Evolutionary conservation across 1,140 invertebrate genomes (phyloP), one percentile per base, ranked within the genome.

Genomic region (Idris sp.): DNA sequence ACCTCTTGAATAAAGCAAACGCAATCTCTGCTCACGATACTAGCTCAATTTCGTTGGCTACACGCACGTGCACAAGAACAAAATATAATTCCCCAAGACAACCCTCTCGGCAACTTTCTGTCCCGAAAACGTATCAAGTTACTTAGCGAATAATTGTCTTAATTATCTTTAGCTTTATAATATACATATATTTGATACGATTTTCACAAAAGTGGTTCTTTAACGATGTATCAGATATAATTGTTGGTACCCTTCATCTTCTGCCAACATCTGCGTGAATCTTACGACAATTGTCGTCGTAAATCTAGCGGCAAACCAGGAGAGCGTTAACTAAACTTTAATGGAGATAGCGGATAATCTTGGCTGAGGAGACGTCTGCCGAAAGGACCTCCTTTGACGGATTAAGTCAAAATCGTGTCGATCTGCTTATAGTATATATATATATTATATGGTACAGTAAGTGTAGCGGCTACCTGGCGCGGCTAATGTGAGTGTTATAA

Each of bases 281-380:
- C 33, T 4, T 9, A 51, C 8, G 9, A 28, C 61, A 41, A 62
- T 48, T 58, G 56, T 54, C 49, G 49, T 26, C 49, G 53, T 56
- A 62, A 64, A 54, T 33, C 30, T 44, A 71, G 54, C 26, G 65
- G 38, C 65, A 38, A 81, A 69, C 76, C 78, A 83, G 80, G 82
- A 83, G 82, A 85, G 86, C 86, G 85, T 88, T 86, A 87, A 88
- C 84, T 82, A 71, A 85, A 86, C 78, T 85, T 86, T 88, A 88
- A 86, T 87, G 86, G 85, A 86, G 84, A 88, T 86, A 78, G 76
- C 71, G 85, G 86, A 87, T 87, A 86, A 82, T 83, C 81, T 49
- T 46, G n/a, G 43, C 9, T 13, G 18, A 30, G 28, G 40, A 58
- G 31, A 33, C 22, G 49, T 49, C 31, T 64, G 81, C 67, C 82